Percentiles rank a stretch among this genome's conserved stretches.
phyloP scores from a whole-genome alignment of 2,113 vertebrate species.

The Saccopteryx leptura region DNA sequence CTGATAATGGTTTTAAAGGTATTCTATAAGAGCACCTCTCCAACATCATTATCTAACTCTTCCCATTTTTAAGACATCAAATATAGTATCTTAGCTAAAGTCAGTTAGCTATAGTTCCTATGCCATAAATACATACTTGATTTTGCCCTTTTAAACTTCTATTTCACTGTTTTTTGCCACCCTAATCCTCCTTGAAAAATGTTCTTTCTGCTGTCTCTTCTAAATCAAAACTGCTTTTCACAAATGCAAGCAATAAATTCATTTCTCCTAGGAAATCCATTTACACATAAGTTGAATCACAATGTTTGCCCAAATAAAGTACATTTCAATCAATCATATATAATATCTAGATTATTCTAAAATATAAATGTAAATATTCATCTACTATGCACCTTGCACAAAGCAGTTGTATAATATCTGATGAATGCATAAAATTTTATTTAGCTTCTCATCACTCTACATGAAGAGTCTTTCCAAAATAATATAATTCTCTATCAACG shows the following conservation, averaged over 20 bases:
- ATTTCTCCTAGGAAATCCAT: slow-evolving; percentile 55
- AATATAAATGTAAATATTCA: slow-evolving; percentile 42
- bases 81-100: background rate
- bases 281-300: background rate
- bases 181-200: background rate
- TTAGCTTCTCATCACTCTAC: slow-evolving; percentile 30
- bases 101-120: background rate
- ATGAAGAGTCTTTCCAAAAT: background rate
- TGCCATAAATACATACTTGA: background rate
- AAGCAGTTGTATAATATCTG: background rate
- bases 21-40: background rate
- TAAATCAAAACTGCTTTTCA: slow-evolving; percentile 37
- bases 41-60: background rate
- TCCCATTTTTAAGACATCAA: slow-evolving; percentile 23
- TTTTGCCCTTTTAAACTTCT: slow-evolving; percentile 18
- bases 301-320: background rate
- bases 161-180: background rate
- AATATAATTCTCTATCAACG: background rate
- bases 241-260: slow-evolving; percentile 29
- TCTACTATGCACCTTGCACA: slow-evolving; percentile 7
- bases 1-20: background rate
- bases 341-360: slow-evolving; percentile 17
- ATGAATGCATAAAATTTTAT: slow-evolving; percentile 24
- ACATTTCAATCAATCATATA: slow-evolving; percentile 25
- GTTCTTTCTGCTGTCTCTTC: background rate